These are phyloP conservation scores for Gyrodactylus bullatarudis DNA, from an alignment of 1,140 invertebrate species.

Conservation along the genomic window DNA sequence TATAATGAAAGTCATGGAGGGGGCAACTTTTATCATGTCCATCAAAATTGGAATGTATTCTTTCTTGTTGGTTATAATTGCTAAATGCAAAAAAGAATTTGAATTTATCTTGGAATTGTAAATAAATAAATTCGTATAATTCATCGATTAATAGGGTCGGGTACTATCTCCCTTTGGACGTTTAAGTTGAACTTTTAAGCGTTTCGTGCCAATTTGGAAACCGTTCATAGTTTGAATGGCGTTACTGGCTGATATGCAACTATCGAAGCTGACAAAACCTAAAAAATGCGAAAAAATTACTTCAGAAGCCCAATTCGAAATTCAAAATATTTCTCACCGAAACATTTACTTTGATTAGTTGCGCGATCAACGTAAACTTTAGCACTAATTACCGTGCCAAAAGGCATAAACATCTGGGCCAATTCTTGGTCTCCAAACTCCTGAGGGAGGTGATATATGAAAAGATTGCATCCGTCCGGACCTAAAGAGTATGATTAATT, in stretches of 20 bases:
- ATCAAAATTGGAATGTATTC: not conserved
- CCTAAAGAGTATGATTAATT: too few species aligned
- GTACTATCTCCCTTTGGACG: conserved; percentile 31
- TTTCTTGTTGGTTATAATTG: not conserved
- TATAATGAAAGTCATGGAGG: too few species aligned
- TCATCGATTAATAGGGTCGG: not conserved
- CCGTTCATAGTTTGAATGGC: conserved; percentile 83
- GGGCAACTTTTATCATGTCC: too few species aligned
- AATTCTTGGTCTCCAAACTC: conserved; percentile 91
- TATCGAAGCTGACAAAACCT: conserved; percentile 82
- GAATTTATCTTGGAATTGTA: not conserved
- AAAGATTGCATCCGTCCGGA: conserved; percentile 95
- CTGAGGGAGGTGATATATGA: conserved; percentile 97
- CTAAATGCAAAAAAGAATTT: not conserved
- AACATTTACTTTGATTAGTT: conserved; percentile 99
- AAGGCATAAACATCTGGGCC: conserved; percentile 96
- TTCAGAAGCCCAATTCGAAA: conserved; percentile 7
- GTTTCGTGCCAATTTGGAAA: conserved; percentile 78
- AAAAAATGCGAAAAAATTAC: conserved; percentile 11
- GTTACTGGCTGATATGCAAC: conserved; percentile 52
- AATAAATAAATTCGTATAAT: not conserved
- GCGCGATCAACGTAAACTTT: conserved; percentile 98
- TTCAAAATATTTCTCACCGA: conserved; percentile 31
- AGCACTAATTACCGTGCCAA: conserved; percentile 92
- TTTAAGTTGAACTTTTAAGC: conserved; percentile 84